Base-by-base conservation (phyloP, 2,113 vertebrate species). In the Ceratotherium simum region DNA sequence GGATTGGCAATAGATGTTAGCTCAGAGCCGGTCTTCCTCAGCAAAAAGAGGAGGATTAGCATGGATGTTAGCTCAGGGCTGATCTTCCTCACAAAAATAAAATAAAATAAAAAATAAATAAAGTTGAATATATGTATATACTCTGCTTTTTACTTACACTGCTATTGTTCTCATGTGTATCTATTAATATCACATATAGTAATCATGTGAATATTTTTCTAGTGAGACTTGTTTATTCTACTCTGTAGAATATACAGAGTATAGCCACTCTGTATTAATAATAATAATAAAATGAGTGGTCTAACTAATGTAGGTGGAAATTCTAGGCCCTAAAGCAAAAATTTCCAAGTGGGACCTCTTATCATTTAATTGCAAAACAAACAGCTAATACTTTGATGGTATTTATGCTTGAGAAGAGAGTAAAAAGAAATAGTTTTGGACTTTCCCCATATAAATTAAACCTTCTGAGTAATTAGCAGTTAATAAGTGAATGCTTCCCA, bases 371-470 rank as follows among this genome's bases (percentile, higher is more conserved):
- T 97, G 54, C 54, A 72, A 97, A 97, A 94, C 91, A 90, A 97
- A 95, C 76, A 97, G 67, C 80, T 92, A 93, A 72, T 33, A 54
- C 95, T 97, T 98, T 97, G 96, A 96, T 94, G 97, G 83, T 96
- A 95, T 92, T 97, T 97, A 96, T 95, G 87, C 75, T 90, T 96
- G 67, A 70, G 91, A 97, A 96, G 91, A 97, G 56, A 94, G 86
- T 96, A 95, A 97, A 98, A 95, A 42, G 86, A 91, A 96, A 76
- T 79, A 3, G 36, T 92, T 96, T 95, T 96, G 97, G 97, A 97
- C 90, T 97, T 98, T 97, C 96, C 97, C 96, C 65, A 33, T 97
- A 90, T 97, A 91, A 97, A 97, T 88, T 97, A 98, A 79, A 88
- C 76, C 92, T 96, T 29, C 69, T 93, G 69, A 93, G 86, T 97